Conservation (phyloP, 2,113 vertebrate genomes). For the Genyomyrus donnyi region DNA sequence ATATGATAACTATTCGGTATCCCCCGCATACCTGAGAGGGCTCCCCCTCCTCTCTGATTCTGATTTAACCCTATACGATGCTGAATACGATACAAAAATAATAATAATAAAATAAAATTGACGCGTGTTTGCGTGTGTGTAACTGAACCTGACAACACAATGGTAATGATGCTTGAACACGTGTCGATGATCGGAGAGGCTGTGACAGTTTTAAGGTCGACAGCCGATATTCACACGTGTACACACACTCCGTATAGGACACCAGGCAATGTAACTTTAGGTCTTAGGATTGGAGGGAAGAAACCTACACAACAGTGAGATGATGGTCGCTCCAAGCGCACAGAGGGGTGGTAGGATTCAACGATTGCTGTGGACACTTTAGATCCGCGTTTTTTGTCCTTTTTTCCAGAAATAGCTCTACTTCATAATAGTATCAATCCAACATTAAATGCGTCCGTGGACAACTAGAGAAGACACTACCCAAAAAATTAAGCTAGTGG, state of each 20-base stretch:
- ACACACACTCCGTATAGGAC: neutral
- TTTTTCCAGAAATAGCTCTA: neutral
- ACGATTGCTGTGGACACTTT: neutral
- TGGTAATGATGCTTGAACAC: neutral
- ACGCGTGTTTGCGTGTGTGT: neutral
- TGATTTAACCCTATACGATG: neutral
- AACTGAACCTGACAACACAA: neutral
- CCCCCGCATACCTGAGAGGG: too few relatives aligned
- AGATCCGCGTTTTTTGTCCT: neutral
- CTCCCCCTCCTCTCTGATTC: neutral
- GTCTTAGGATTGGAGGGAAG: neutral
- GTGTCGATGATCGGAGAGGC: neutral
- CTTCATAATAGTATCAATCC: neutral
- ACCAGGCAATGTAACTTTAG: neutral
- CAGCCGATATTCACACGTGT: neutral
- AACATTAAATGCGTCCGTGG: neutral
- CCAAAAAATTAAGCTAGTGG: neutral
- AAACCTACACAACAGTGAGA: neutral
- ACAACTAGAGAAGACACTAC: neutral
- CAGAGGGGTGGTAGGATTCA: too few relatives aligned
- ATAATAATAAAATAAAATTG: neutral
- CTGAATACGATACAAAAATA: neutral
- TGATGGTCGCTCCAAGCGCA: neutral
- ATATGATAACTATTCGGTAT: neutral
- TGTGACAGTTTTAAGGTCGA: neutral